A percentile compares a stretch with the other conserved stretches of the same genome.
Evolutionary conservation across 2,113 vertebrate genomes (phyloP).

Genomic region (Xyliphius kryptos): DNA sequence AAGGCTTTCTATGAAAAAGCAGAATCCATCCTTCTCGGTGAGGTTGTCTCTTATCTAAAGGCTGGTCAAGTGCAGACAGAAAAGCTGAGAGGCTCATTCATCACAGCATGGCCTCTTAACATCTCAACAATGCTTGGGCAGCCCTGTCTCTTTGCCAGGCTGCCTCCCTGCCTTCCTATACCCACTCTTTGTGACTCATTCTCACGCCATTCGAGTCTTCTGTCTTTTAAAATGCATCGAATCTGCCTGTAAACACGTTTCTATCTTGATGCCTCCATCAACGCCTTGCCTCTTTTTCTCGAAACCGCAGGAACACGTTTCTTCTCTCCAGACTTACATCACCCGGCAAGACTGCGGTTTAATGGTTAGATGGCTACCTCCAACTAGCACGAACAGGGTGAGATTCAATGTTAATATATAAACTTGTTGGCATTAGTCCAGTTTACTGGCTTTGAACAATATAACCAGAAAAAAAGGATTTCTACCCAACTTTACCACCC

Average conservation of each 20-base stretch:
- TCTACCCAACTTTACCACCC: too few relatives aligned
- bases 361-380: too few relatives aligned
- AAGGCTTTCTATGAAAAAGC: conserved; percentile 43
- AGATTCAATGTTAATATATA: background rate
- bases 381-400: too few relatives aligned
- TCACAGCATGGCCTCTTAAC: conserved; percentile 47
- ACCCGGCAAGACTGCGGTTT: conserved; percentile 2
- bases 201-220: background rate
- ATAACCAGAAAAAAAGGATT: too few relatives aligned
- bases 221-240: background rate
- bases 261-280: conserved; percentile 2
- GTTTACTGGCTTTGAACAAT: too few relatives aligned
- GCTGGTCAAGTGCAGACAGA: conserved; percentile 46
- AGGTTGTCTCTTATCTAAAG: conserved; percentile 58
- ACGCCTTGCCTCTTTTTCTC: conserved; percentile 1
- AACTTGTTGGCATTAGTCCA: too few relatives aligned
- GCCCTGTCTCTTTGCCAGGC: conserved; percentile 7
- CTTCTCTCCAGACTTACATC: conserved; percentile 9
- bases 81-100: conserved; percentile 51
- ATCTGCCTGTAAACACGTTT: conserved; percentile 15
- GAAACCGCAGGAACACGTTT: background rate
- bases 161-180: conserved; percentile 21
- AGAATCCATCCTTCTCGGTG: conserved; percentile 31
- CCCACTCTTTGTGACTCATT: conserved; percentile 15
- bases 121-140: conserved; percentile 46